Evolutionary conservation across 2,888 invertebrate genomes (phyloP), one percentile per base, ranked within the genome.

Genomic region (Laothoe populi): DNA sequence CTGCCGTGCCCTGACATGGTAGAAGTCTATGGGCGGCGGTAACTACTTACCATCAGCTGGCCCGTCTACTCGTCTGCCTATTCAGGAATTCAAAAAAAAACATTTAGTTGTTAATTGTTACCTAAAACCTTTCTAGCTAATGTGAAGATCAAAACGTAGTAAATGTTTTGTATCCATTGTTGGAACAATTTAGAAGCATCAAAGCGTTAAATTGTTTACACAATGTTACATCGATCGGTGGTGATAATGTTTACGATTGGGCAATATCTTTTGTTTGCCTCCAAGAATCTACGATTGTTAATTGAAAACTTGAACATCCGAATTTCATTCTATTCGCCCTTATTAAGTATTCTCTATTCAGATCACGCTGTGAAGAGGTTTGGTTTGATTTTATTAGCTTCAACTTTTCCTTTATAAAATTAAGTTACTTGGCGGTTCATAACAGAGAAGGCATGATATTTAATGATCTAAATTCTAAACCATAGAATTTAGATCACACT

Each of bases 191-290:
- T 31, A 19, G 53, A 31, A 31, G 19, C 11, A 53, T 31, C 19
- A 35, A 35, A 35, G 35, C 53, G 53, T 53, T 16, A 53, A 53
- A 53, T 53, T 53, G 53, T 31, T 53, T 53, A 4, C 19, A 11
- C 53, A 19, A 19, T 53, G 31, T 44, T 44, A 4, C 31, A 31
- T 49, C 35, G 53, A 35, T 44, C 44, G 31, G 49, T 53, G 26
- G 8, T 31, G 53, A 53, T 53, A 53, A 35, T 11, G 19, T 53
- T 35, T 53, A 21, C 31, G 4, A 31, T 53, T 35, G 11, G 0
- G 53, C 35, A 53, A 53, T 42, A 16, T 19, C 19, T 53, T 53
- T 53, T 53, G 53, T 53, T 35, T 35, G 53, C 53, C 7, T 53
- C 5, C 13, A 0, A 31, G 11, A 26, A 16, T 16, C 1, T 26